phyloP scores from a whole-genome alignment of 2,888 invertebrate genomes.

The Hesperia comma region DNA sequence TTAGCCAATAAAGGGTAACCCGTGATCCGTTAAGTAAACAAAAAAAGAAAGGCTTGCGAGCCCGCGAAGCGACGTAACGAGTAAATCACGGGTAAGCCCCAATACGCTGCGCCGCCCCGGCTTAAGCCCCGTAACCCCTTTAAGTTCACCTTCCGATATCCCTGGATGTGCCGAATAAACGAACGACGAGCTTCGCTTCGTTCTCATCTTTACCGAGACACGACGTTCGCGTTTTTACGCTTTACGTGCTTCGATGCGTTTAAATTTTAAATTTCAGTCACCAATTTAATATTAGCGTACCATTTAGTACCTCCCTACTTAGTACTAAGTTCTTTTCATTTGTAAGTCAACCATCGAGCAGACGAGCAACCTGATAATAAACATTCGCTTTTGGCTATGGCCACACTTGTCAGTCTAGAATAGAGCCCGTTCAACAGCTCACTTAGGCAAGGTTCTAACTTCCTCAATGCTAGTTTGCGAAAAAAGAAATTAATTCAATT shows the following conservation, averaged over 20 bases:
- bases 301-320: too few relatives aligned
- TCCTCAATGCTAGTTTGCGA: too few relatives aligned
- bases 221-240: conserved; percentile 30
- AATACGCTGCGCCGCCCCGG: conserved; percentile 68
- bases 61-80: conserved; percentile 69
- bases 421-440: too few relatives aligned
- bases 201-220: conserved; percentile 32
- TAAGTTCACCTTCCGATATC: conserved; percentile 69
- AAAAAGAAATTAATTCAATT: too few relatives aligned
- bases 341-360: too few relatives aligned
- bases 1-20: conserved; percentile 82
- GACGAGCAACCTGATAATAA: too few relatives aligned
- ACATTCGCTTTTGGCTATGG: too few relatives aligned
- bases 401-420: too few relatives aligned
- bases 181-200: conserved; percentile 38
- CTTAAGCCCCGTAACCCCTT: conserved; percentile 73
- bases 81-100: conserved; percentile 80
- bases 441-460: too few relatives aligned
- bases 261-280: background rate
- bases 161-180: conserved; percentile 61
- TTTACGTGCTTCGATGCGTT: conserved; percentile 11
- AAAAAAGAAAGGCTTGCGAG: conserved; percentile 70
- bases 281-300: background rate
- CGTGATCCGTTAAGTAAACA: conserved; percentile 82
- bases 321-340: too few relatives aligned